phyloP scores from a whole-genome alignment of 2,113 vertebrate species.

The Urocynchramus pylzowi region DNA sequence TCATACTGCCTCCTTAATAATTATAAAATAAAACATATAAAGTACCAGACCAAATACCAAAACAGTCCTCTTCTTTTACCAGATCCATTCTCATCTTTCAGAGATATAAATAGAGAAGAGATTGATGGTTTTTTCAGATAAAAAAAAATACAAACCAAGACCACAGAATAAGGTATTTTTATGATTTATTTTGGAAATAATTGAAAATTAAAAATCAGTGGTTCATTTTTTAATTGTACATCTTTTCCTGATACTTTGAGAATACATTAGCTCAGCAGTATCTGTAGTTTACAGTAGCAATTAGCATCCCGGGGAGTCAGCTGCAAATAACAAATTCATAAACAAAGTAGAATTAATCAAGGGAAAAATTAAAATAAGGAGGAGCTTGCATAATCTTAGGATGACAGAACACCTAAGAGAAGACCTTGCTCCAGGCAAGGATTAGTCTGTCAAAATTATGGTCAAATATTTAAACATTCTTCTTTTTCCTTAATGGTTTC shows the following conservation, averaged over 20 bases:
- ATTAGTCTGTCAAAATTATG: slow-evolving; percentile 5
- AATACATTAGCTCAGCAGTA: slow-evolving; percentile 61
- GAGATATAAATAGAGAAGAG: background rate
- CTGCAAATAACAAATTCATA: slow-evolving; percentile 54
- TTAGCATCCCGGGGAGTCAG: slow-evolving; percentile 67
- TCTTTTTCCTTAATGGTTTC: slow-evolving; percentile 9
- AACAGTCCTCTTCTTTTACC: background rate
- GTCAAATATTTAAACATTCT: background rate
- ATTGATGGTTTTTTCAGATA: background rate
- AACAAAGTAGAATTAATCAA: slow-evolving; percentile 66
- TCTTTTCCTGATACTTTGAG: background rate
- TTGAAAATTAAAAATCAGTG: background rate
- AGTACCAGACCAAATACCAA: background rate
- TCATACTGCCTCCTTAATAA: background rate
- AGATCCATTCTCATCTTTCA: background rate
- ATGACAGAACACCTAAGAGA: background rate
- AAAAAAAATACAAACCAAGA: background rate
- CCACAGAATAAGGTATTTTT: background rate
- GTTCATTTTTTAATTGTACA: background rate
- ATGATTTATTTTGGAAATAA: background rate
- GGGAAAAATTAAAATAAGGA: slow-evolving; percentile 60
- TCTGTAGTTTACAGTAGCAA: slow-evolving; percentile 62
- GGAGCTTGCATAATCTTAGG: slow-evolving; percentile 38
- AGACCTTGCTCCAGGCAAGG: background rate
- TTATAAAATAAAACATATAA: background rate